Percentiles rank a stretch among this genome's conserved stretches.
Conservation (phyloP, 2,113 vertebrate species). For the Cavia aperea region DNA sequence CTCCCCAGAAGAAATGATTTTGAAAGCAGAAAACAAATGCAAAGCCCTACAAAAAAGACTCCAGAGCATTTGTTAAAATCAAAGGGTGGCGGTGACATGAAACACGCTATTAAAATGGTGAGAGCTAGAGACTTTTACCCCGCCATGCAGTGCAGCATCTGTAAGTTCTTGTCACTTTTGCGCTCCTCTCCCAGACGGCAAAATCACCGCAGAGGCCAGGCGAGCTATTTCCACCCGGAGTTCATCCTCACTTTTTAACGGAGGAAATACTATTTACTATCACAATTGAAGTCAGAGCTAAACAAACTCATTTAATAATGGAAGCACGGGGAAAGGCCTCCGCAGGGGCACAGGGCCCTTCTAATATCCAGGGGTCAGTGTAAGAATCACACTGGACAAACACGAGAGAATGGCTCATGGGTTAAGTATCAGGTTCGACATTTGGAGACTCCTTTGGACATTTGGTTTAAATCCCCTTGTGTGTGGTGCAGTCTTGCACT, state of each 20-base stretch:
- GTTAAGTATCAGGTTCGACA: slow-evolving; percentile 67
- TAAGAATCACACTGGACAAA: slow-evolving; percentile 67
- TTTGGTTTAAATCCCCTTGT: slow-evolving; percentile 66
- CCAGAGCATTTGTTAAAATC: slow-evolving; percentile 41
- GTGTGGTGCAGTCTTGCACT: slow-evolving; percentile 39
- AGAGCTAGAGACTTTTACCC: slow-evolving; percentile 25
- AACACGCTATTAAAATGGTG: slow-evolving; percentile 17
- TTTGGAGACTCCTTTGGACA: slow-evolving; percentile 65
- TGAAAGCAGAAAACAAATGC: slow-evolving; percentile 63
- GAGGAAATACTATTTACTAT: slow-evolving; percentile 67
- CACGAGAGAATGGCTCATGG: slow-evolving; percentile 55
- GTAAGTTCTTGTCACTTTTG: slow-evolving; percentile 17
- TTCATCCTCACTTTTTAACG: slow-evolving; percentile 44
- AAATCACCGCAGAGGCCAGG: slow-evolving; percentile 42
- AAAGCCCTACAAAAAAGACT: slow-evolving; percentile 39
- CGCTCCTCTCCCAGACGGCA: not conserved
- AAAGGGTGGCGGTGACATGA: slow-evolving; percentile 28
- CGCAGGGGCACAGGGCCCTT: slow-evolving; percentile 50
- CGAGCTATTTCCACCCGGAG: not conserved
- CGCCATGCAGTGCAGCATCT: not conserved
- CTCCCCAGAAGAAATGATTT: slow-evolving; percentile 59
- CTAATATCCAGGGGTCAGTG: slow-evolving; percentile 71
- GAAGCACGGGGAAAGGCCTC: slow-evolving; percentile 55
- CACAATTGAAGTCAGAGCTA: slow-evolving; percentile 68
- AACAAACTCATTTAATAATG: slow-evolving; percentile 72